A percentile compares a stretch with the other conserved stretches of the same genome.
Conservation (phyloP, 1,140 invertebrate genomes). For the Drosophila nebulosa region DNA sequence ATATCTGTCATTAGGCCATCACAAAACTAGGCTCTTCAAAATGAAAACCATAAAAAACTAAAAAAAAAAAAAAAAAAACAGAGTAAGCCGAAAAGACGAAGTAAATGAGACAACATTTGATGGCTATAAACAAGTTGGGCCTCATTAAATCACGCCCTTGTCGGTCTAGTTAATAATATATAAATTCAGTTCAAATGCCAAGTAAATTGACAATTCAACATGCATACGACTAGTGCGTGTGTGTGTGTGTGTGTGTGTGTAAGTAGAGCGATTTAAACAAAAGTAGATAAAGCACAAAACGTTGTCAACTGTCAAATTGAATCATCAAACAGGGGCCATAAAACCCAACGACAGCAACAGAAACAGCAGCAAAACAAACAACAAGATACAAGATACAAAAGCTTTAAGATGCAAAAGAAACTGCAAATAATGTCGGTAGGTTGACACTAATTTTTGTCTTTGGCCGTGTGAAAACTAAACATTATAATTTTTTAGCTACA, state of each 20-base stretch:
- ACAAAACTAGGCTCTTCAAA: not conserved
- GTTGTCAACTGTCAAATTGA: constrained; percentile 77
- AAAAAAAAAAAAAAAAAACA: not conserved
- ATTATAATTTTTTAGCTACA: not conserved
- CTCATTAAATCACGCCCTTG: constrained; percentile 68
- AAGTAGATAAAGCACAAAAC: constrained; percentile 53
- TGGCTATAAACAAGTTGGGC: constrained; percentile 24
- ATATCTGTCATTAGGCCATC: constrained; percentile 16
- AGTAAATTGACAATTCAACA: constrained; percentile 72
- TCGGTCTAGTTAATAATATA: constrained; percentile 58
- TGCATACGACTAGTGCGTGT: too few relatives aligned
- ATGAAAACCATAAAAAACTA: not conserved
- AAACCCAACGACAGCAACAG: not conserved
- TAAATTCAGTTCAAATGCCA: constrained; percentile 44
- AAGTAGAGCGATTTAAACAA: constrained; percentile 37
- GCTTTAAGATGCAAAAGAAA: constrained; percentile 17
- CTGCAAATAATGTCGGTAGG: constrained; percentile 45
- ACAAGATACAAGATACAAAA: constrained; percentile 39
- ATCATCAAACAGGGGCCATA: constrained; percentile 62
- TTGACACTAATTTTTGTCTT: constrained; percentile 58
- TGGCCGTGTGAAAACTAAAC: not conserved
- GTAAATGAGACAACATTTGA: not conserved
- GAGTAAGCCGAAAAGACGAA: constrained; percentile 4
- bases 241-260: not conserved
- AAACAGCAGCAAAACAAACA: constrained; percentile 2